Base-by-base conservation (phyloP, 2,113 vertebrate genomes). In the Catagonus wagneri region DNA sequence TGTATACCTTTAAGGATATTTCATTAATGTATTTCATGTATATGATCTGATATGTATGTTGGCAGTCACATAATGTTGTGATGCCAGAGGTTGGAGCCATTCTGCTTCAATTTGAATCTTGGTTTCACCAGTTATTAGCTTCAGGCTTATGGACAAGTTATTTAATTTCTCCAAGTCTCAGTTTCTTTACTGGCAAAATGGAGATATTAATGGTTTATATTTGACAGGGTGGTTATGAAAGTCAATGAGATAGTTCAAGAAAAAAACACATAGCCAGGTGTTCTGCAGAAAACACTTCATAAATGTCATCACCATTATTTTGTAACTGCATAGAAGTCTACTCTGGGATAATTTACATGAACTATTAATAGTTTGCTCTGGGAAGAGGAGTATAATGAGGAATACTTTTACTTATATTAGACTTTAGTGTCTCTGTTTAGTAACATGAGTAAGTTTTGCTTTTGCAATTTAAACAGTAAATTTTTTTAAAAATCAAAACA, bases 391-490 rank as follows among this genome's bases (percentile, higher is more conserved):
- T 54, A 1, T 66, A 58, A 71, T 60, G 22, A 66, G 32, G 66
- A 93, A 74, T 0, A 58, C 34, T 75, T 89, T 56, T 44, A 94
- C 15, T 58, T 81, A 39, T 39, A 39, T 39, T 84, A 75, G 25
- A 86, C 19, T 90, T 75, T 27, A 83, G 6, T n/a, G 10, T 84
- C 39, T 71, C 27, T 90, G 14, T 44, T 83, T 69, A 81, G 23
- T 76, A 90, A 81, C 20, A 34, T 93, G 9, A 94, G 6, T 87
- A 11, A 81, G 36, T 88, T 93, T 90, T 83, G 20, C 29, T 69
- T 83, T 85, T 80, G 32, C 8, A 83, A 13, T 19, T 65, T 89
- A 81, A 89, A 63, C 9, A 52, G 50, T 60, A 54, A 50, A 22
- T 69, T 58, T 80, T 56, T 79, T 34, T 12, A 86, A 91, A 71